Evolutionary conservation across 1,140 invertebrate species (phyloP).

Genomic region (Bicyclus anynana): DNA sequence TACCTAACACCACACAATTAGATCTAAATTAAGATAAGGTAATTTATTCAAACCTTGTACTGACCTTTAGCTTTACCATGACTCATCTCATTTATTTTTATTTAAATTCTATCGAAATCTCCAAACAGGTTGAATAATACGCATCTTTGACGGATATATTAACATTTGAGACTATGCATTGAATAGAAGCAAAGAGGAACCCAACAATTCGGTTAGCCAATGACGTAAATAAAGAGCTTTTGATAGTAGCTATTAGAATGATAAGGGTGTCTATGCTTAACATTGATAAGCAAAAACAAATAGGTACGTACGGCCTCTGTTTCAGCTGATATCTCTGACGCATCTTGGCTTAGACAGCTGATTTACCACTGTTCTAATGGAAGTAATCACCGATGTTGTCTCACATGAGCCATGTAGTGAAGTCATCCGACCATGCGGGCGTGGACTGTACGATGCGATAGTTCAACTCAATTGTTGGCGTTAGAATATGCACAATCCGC

Average conservation of each 20-base stretch:
- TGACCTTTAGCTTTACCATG: not conserved
- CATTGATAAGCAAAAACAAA: conserved; percentile 21
- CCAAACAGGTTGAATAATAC: not conserved
- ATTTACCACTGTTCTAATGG: conserved; percentile 23
- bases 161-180: not conserved
- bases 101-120: not conserved
- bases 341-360: conserved; percentile 43
- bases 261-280: too few species aligned
- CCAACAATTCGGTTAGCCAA: too few species aligned
- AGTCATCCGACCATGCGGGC: conserved; percentile 10
- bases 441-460: conserved; percentile 3
- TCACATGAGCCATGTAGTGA: conserved; percentile 17
- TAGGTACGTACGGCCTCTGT: conserved; percentile 63
- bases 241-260: too few species aligned
- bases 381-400: conserved; percentile 13
- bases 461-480: conserved; percentile 21
- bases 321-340: conserved; percentile 71
- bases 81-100: not conserved
- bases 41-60: not conserved
- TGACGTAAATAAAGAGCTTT: not conserved
- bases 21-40: not conserved
- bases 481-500: conserved; percentile 37
- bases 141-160: not conserved
- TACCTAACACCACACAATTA: not conserved
- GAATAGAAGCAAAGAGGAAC: too few species aligned